A percentile compares a stretch with the other conserved stretches of the same genome.
Conservation (phyloP, 2,113 vertebrate species). For the Atherinomorus stipes region DNA sequence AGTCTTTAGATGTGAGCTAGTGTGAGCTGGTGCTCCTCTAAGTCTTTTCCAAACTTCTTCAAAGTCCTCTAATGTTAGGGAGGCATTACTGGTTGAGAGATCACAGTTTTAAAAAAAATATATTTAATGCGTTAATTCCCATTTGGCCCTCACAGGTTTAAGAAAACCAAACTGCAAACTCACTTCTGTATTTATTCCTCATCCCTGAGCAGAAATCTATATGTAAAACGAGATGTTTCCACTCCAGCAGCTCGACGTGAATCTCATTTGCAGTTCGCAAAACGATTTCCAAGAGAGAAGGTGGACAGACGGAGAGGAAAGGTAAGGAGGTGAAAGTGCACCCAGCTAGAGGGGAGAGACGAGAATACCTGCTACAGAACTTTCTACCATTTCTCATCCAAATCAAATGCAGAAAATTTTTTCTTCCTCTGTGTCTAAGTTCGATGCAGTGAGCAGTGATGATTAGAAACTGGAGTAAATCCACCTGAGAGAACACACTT, state of each 20-base stretch:
- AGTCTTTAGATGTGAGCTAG: too few species aligned
- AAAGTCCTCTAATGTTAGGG: too few species aligned
- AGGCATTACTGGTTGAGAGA: too few species aligned
- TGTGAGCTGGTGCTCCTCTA: too few species aligned
- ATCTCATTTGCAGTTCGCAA: conserved; percentile 15
- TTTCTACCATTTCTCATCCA: neutral
- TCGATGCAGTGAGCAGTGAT: too few species aligned
- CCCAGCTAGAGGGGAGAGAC: neutral
- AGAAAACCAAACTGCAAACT: neutral
- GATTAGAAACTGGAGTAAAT: too few species aligned
- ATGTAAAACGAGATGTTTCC: conserved; percentile 17
- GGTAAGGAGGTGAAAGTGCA: neutral
- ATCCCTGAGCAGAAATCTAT: conserved; percentile 3
- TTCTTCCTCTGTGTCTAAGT: too few species aligned
- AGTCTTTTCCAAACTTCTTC: too few species aligned
- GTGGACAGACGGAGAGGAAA: neutral
- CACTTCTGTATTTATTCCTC: neutral
- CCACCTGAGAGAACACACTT: too few species aligned
- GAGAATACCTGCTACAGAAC: neutral
- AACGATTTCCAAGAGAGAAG: too few species aligned
- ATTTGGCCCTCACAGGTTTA: neutral
- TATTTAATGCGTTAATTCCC: too few species aligned
- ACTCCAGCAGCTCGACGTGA: conserved; percentile 12
- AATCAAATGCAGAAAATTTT: neutral
- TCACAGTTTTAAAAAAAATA: too few species aligned